Evolutionary conservation across 2,797 vertebrate genomes (phyloP).

Genomic region (Enteromius afrohamiltoni): DNA sequence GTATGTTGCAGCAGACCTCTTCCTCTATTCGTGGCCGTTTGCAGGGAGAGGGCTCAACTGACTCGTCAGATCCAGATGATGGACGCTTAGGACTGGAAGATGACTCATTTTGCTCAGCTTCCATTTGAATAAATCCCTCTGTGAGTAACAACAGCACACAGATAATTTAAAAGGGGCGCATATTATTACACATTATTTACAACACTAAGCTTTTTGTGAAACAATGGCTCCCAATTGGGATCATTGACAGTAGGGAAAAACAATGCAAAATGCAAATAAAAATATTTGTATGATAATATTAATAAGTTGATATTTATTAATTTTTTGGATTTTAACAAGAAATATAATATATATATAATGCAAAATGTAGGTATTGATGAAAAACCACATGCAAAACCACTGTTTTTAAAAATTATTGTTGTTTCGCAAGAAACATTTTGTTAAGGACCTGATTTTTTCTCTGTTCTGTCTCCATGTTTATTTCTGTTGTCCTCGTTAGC

Average conservation of each 20-base stretch:
- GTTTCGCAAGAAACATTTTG: not conserved
- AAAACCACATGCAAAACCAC: not conserved
- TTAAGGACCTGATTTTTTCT: slow-evolving; percentile 53
- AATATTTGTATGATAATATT: not conserved
- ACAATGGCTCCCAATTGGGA: not conserved
- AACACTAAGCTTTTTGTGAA: slow-evolving; percentile 5
- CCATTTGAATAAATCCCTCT: slow-evolving; percentile 50
- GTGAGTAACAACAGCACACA: not conserved
- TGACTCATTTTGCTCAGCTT: slow-evolving; percentile 41
- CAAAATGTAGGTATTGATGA: not conserved
- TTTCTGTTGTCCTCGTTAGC: slow-evolving; percentile 54
- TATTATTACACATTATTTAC: not conserved
- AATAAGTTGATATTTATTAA: not conserved
- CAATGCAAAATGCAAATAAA: not conserved
- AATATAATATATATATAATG: not conserved
- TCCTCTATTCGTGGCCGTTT: slow-evolving; percentile 53
- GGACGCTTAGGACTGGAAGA: slow-evolving; percentile 52
- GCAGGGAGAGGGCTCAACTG: slow-evolving; percentile 37
- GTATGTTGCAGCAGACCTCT: slow-evolving; percentile 13
- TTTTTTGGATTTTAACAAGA: not conserved
- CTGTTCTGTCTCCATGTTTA: slow-evolving; percentile 45
- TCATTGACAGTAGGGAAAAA: not conserved
- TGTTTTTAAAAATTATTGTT: not conserved
- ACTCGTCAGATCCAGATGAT: slow-evolving; percentile 37
- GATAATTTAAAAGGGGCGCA: slow-evolving; percentile 17